Evolutionary conservation across 2,797 vertebrate species (phyloP).

Genomic region (Anguilla marmorata): DNA sequence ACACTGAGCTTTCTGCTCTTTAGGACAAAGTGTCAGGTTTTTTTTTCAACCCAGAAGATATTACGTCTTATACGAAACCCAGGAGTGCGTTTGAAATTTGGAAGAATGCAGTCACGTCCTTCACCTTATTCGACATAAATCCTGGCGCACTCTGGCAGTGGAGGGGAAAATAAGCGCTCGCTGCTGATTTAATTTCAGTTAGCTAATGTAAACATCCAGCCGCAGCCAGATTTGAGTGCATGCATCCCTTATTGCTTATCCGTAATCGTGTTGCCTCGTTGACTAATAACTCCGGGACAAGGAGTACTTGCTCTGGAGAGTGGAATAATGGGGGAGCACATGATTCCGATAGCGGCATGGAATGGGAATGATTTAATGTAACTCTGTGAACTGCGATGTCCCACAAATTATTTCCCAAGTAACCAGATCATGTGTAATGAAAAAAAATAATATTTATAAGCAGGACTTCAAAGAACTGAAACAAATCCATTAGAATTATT

Average conservation of each 20-base stretch:
- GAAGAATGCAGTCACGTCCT: background rate
- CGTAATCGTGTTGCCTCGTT: slow-evolving; percentile 1
- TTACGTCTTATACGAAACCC: background rate
- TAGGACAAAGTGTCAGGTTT: slow-evolving; percentile 26
- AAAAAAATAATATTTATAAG: background rate
- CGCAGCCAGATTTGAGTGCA: background rate
- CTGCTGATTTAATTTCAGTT: slow-evolving; percentile 38
- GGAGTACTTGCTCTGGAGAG: background rate
- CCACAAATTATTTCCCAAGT: background rate
- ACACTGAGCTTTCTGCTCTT: slow-evolving; percentile 31
- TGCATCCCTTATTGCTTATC: background rate
- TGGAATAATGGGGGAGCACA: background rate
- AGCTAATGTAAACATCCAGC: slow-evolving; percentile 25
- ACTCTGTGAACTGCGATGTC: background rate
- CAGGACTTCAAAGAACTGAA: background rate
- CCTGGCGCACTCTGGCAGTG: background rate
- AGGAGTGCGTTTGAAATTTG: background rate
- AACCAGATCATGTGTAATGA: background rate
- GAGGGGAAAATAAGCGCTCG: background rate
- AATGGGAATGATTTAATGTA: slow-evolving; percentile 2
- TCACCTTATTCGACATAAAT: background rate
- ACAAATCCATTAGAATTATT: slow-evolving; percentile 6
- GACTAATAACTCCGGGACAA: slow-evolving; percentile 3
- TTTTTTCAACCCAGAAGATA: background rate
- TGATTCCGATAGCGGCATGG: background rate